Evolutionary conservation across 2,113 vertebrate genomes (phyloP), one percentile per base, ranked within the genome.

Genomic region (Isichthys henryi): DNA sequence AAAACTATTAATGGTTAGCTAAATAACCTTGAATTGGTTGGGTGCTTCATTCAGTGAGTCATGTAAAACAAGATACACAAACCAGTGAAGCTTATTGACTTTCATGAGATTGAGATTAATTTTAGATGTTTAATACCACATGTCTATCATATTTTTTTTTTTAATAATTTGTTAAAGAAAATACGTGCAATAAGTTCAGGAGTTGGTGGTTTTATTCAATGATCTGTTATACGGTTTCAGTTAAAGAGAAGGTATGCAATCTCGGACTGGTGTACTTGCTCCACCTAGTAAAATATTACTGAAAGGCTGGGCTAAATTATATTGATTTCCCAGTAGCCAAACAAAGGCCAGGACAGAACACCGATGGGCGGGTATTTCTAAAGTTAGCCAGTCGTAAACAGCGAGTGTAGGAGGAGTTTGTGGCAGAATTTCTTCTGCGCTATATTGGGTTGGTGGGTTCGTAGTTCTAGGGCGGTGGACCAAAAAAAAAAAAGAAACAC

Each of bases 331-430:
- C 35, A 82, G 49, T n/a, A 62, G 52, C 77, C 77, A 58, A 58
- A 62, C 52, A 62, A 56, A 89, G 49, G 53, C 35, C 77, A 15
- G 19, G 50, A 89, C 52, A 84, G 15, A 58, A 31, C 52, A 58
- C 43, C 4, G 39, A 89, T 84, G 88, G 88, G 88, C 77, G 88
- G 88, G 88, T 84, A 31, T 89, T 70, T 84, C 50, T 89, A 89
- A 89, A 85, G 80, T 89, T 89, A 84, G 66, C 46, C 77, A 84
- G 80, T 58, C 77, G 80, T 84, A 62, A 89, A 84, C 77, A 85
- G 88, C 88, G 13, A 27, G 52, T n/a, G 88, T 43, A 89, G 88
- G 88, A 46, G 88, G 88, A 89, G 88, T 89, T 83, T 89, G 23
- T 23, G 45, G 21, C n/a, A 56, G 39, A 17, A 45, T 50, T 88